Base-by-base conservation (phyloP, 2,797 vertebrate genomes). In the Myiotriccus ornatus region DNA sequence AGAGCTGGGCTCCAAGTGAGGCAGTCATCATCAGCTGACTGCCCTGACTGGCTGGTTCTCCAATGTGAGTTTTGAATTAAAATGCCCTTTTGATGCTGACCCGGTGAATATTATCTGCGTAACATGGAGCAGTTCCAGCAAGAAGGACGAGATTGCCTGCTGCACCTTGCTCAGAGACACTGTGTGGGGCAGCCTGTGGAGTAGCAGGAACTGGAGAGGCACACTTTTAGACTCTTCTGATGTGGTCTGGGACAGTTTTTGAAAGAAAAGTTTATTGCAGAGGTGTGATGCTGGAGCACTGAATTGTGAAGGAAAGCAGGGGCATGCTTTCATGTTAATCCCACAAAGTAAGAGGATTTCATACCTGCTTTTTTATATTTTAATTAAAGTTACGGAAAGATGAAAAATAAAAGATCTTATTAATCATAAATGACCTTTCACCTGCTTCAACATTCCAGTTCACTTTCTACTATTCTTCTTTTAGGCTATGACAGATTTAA, bases 391-490 rank as follows among this genome's bases (percentile, higher is more conserved):
- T 37, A 30, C 6, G 22, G 91, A 23, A 65, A 90, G 70, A 83
- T 84, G 47, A 90, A 92, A 93, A 91, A 52, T 41, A 41, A 34
- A 50, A 69, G 53, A n/a, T 28, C 35, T 92, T 49, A n/a, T 73
- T 93, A 76, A 90, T 89, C 67, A 73, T 69, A 79, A 74, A 65
- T 28, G 44, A 21, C 52, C 86, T 91, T 92, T 95, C 20, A 74
- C 81, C 71, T 56, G 14, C 60, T 87, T 67, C 59, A 70, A 13
- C 44, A 24, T 71, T 75, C 59, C 44, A 7, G 47, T 79, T 91
- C 71, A 13, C 34, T 67, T 80, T 79, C 32, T 80, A 14, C 35
- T 73, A 1, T 34, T 82, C 17, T 68, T 75, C 35, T 67, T 76
- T 57, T 35, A 47, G 44, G 10, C 21, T 86, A 4, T 27, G 44